Base-by-base conservation (phyloP, 92 coral and sea anemone species). In the Epizoanthus rinbou region DNA sequence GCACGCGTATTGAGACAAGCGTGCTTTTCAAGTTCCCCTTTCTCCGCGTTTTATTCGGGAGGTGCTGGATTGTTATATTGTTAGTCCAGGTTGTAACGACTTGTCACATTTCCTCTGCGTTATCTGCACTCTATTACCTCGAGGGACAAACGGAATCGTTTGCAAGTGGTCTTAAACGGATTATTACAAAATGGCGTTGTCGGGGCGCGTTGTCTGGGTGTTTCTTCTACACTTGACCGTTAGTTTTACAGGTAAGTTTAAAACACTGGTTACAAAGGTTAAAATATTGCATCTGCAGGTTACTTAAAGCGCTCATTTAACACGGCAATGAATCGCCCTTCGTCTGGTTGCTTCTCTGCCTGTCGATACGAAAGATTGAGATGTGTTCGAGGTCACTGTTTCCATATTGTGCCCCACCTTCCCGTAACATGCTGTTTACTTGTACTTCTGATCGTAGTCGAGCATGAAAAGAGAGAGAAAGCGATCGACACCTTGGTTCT, bases 181-280 rank as follows among this genome's bases (percentile, higher is more conserved):
- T 19, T 62, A 71, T 56, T 8, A 21, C 16, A 37, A 37, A 39
- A 78, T 78, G 82, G 82, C 70, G 82, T 78, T 65, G 70, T 37
- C 50, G 23, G 9, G 57, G 57, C 11, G 19, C 24, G 19, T 63
- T 43, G 18, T 78, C 57, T 47, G 21, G 45, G 57, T 62, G 57
- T 21, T 59, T 13, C 33, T n/a, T 59, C 11, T 78, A 43, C 25
- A 60, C 33, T 78, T 39, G 82, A 62, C 58, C 72, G 82, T 63
- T 78, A 69, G 52, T 13, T 78, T 78, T 78, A 39, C 82, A 78
- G 82, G 82, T 78, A 57, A 78, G 82, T 78, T 4, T 15, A 39
- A 78, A 19, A 41, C 52, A 57, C 25, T 25, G 24, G 57, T 59
- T n/a, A n/a, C 81, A 37, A 78, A 11, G 35, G 52, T 62, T 24